Base-by-base conservation (phyloP, 2,113 vertebrate genomes). In the Sialia sialis region DNA sequence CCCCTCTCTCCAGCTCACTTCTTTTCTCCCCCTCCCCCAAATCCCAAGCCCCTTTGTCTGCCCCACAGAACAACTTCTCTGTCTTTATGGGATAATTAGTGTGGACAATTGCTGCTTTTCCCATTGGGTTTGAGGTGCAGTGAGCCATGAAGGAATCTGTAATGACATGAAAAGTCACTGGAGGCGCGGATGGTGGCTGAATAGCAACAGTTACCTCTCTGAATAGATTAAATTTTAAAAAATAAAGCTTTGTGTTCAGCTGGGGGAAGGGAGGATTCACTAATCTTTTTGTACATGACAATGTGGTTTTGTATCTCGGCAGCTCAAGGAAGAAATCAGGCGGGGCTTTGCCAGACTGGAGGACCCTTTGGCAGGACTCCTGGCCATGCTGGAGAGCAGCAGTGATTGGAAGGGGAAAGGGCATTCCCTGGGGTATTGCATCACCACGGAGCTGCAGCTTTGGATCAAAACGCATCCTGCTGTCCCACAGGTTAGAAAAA, bases 121-220 rank as follows among this genome's bases (percentile, higher is more conserved):
- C 94, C 78, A 88, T 94, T 97, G 94, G 96, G 91, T 79, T 90
- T 87, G 90, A 86, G 92, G 90, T 93, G 87, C 95, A 96, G 79
- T 14, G 85, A 96, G 95, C 93, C 97, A 94, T 97, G 96, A 96
- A 86, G 80, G 96, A 96, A 95, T 97, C 96, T 96, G 92, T 96
- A 92, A 95, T 70, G 64, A 95, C 93, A 91, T 90, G 93, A 95
- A 96, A 96, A 96, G 97, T 97, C 96, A 94, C 68, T 78, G 95
- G 94, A 96, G 92, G 94, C 78, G 0, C 5, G 92, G 95, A 87
- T 92, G 88, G 96, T 92, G 96, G 96, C 95, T 97, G 90, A 97
- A 97, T 95, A 94, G 96, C 90, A 81, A 97, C 97, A 97, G 94
- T 97, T 97, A 97, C 97, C 96, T 97, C 94, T 94, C 91, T 96